Base-by-base conservation (phyloP, 1,140 invertebrate species). In the Apis florea region DNA sequence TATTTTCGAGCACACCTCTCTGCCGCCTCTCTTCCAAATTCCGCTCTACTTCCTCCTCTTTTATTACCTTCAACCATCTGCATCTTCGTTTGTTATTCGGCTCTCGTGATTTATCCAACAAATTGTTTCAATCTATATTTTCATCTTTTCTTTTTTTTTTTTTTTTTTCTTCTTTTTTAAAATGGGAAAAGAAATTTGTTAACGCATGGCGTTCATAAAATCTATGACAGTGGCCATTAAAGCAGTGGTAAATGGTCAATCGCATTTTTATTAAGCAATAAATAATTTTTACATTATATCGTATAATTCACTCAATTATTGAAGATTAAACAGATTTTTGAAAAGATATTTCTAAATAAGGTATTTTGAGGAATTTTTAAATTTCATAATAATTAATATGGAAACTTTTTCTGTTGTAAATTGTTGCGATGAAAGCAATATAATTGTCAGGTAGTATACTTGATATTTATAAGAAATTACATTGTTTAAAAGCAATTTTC, bases 1-100 rank as follows among this genome's bases (percentile, higher is more conserved):
- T 79, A 79, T 79, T 58, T 49, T 71, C 67, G 76, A 71, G 67
- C 24, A 59, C 17, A 19, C 31, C 21, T 26, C 21, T 26, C 13
- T 53, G 19, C n/a, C 53, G 26, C 19, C 15, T 78, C 76, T n/a
- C 61, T 54, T 56, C 71, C 12, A 74, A 31, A 74, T 74, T 47
- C 13, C 70, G 53, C 53, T 19, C 40, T 31, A 24, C 54, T 79
- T 53, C 19, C 53, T 70, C 66, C 51, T 15, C 47, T 58, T 47
- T 74, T 53, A 73, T 66, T 73, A 40, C 31, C 6, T n/a, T 12
- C 49, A 8, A 19, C 6, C 6, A 66, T 75, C 31, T 40, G 58
- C 47, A 11, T 79, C 56, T 26, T 54, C 49, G 61, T 73, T 72
- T 73, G 53, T 47, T 24, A 17, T 47, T 3, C 24, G 31, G 11